Conservation (phyloP, 2,113 vertebrate genomes). For the Elachura formosa region DNA sequence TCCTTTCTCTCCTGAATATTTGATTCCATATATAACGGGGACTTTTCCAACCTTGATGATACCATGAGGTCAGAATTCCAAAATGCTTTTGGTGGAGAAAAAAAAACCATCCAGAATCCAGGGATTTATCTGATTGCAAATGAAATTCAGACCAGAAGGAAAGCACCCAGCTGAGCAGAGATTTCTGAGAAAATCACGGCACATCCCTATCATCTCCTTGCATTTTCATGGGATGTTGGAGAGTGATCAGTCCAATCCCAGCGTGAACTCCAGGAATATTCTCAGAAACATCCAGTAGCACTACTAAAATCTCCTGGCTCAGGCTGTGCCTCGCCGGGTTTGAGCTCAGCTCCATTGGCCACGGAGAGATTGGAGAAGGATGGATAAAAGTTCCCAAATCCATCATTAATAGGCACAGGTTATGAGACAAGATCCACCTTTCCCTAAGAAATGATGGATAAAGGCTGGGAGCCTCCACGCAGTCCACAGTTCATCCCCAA, state of each 20-base stretch:
- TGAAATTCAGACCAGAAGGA: background rate
- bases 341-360: background rate
- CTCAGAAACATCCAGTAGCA: background rate
- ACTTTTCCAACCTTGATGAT: background rate
- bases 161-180: background rate
- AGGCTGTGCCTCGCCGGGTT: background rate
- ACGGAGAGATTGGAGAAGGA: background rate
- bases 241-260: background rate
- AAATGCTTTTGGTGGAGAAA: background rate
- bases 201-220: background rate
- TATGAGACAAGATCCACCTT: background rate
- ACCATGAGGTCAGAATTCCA: background rate
- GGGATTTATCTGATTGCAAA: background rate
- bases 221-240: background rate
- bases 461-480: background rate
- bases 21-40: accelerated
- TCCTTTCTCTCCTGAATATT: background rate
- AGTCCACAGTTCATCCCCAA: accelerated
- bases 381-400: background rate
- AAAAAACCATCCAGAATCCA: background rate
- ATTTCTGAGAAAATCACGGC: background rate
- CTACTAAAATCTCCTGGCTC: background rate
- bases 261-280: background rate
- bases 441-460: background rate
- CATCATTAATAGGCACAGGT: accelerated